A percentile compares a stretch with the other conserved stretches of the same genome.
Evolutionary conservation across 2,797 vertebrate species (phyloP).

Genomic region (Sylvilagus floridanus): DNA sequence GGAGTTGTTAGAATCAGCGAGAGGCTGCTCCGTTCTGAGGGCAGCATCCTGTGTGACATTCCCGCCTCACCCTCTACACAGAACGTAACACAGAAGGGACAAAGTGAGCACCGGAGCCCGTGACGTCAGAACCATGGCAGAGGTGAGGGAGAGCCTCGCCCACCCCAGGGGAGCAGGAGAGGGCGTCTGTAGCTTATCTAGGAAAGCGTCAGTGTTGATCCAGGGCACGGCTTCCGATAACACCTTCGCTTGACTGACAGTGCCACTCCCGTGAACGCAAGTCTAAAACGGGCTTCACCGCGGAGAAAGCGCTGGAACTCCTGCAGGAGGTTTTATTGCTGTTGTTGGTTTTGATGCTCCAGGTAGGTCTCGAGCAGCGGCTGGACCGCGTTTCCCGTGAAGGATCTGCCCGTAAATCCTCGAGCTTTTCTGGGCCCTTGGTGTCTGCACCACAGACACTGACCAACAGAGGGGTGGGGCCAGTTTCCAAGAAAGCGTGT

Average conservation of each 20-base stretch:
- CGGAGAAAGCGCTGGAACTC: slow-evolving; percentile 16
- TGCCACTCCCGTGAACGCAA: slow-evolving; percentile 73
- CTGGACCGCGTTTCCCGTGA: not conserved
- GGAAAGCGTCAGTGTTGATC: slow-evolving; percentile 82
- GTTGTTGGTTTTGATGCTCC: not conserved
- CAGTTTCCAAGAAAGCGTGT: not conserved
- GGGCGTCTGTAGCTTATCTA: slow-evolving; percentile 42
- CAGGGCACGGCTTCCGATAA: slow-evolving; percentile 83
- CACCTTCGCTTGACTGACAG: slow-evolving; percentile 75
- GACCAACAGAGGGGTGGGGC: fast-evolving
- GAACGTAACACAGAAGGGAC: not conserved
- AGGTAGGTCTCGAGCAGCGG: not conserved
- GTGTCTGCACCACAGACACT: not conserved
- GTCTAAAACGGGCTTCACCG: not conserved
- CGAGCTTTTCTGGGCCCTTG: not conserved
- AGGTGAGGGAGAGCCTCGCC: slow-evolving; percentile 59
- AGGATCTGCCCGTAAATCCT: not conserved
- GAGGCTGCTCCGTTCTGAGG: not conserved
- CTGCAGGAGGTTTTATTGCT: not conserved
- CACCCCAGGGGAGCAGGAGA: not conserved
- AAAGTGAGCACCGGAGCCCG: not conserved
- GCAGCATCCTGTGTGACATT: not conserved
- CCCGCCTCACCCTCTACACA: not conserved
- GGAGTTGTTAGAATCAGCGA: not conserved
- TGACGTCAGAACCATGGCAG: slow-evolving; percentile 55